Percentiles rank a stretch among this genome's conserved stretches.
Conservation (phyloP, 2,797 vertebrate genomes). For the Caiman crocodilus region DNA sequence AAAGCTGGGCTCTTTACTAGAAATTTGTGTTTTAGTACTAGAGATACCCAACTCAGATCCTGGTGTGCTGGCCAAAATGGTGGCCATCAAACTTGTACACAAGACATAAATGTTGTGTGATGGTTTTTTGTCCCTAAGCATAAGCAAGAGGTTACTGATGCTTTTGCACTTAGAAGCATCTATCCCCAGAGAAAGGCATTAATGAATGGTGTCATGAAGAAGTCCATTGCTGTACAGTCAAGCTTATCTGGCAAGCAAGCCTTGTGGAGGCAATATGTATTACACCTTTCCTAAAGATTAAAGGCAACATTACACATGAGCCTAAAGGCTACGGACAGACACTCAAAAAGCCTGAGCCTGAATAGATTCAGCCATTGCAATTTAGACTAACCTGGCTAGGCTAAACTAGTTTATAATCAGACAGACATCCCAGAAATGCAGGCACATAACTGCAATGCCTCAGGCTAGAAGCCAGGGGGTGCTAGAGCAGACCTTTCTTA, state of each 20-base stretch:
- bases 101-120: not conserved
- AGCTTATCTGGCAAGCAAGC: rapidly evolving
- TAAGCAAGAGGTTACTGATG: not conserved
- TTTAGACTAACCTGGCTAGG: too few species aligned
- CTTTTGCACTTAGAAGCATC: not conserved
- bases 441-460: too few species aligned
- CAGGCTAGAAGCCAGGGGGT: too few species aligned
- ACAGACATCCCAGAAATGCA: too few species aligned
- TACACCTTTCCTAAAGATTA: not conserved
- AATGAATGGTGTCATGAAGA: not conserved
- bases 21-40: not conserved
- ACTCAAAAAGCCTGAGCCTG: too few species aligned
- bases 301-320: not conserved
- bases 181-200: not conserved
- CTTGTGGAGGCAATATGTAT: not conserved
- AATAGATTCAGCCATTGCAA: too few species aligned
- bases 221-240: not conserved
- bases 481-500: too few species aligned
- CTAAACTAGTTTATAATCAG: too few species aligned
- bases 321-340: too few species aligned
- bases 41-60: not conserved
- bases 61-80: not conserved
- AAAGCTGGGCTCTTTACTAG: not conserved
- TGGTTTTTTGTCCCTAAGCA: not conserved
- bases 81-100: not conserved